phyloP scores from a whole-genome alignment of 1,140 invertebrate genomes.

The Formica exsecta region DNA sequence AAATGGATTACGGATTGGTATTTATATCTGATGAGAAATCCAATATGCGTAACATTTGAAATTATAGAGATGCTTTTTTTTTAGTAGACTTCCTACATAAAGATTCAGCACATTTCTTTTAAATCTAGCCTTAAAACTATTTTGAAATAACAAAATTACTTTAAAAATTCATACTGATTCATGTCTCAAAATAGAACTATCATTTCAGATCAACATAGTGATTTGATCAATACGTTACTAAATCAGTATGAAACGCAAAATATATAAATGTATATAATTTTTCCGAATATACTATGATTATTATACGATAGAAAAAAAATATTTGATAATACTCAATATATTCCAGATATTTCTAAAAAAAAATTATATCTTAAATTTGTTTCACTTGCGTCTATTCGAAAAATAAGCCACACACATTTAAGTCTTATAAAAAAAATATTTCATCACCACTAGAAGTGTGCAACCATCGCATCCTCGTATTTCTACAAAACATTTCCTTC shows the following conservation, averaged over 20 bases:
- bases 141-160: not conserved
- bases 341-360: not conserved
- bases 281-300: not conserved
- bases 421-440: conserved; percentile 45
- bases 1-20: not conserved
- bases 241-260: not conserved
- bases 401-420: conserved; percentile 35
- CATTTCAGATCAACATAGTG: not conserved
- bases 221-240: not conserved
- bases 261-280: not conserved
- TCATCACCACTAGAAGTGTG: conserved; percentile 40
- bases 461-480: conserved; percentile 36
- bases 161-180: not conserved
- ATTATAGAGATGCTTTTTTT: not conserved
- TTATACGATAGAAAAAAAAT: not conserved
- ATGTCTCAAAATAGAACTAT: not conserved
- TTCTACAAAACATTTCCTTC: conserved; percentile 59
- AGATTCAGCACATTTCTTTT: not conserved
- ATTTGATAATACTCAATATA: conserved; percentile 11
- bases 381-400: conserved; percentile 40
- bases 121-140: not conserved
- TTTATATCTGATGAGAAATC: conserved; percentile 12
- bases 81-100: not conserved
- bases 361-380: conserved; percentile 40
- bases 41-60: not conserved